Evolutionary conservation across 1,140 invertebrate genomes (phyloP), one percentile per base, ranked within the genome.

Genomic region (Brachionus sp.): DNA sequence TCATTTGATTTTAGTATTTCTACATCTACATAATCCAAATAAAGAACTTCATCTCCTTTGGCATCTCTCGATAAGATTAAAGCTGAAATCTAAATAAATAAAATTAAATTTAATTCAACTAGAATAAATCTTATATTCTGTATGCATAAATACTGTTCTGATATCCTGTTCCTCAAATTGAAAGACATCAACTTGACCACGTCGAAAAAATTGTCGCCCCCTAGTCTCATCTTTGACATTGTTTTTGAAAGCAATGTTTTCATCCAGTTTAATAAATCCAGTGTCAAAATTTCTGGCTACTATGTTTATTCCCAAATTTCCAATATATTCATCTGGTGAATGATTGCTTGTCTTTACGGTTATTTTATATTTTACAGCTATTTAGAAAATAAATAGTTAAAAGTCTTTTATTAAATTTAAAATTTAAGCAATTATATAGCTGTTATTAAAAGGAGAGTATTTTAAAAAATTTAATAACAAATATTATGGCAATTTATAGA

Each of bases 81-180:
- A 3, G 77, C 77, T 33, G 77, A 80, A 12, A 80, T 66, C 77
- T 80, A 25, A 39, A 37, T 33, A 10, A 77, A 46, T 5, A n/a
- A n/a, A 77, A 12, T n/a, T 2, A 77, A 44, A 46, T 66, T 35
- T 13, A 13, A 33, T 66, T 7, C 0, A 29, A 29, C 3, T 29
- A 50, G 73, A 23, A 46, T 13, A 35, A 46, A n/a, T n/a, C n/a
- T n/a, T n/a, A n/a, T n/a, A n/a, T n/a, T n/a, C n/a, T n/a, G n/a
- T n/a, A n/a, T n/a, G n/a, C n/a, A n/a, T n/a, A 7, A 7, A 42
- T 80, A 80, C 77, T 66, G 77, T 80, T 80, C 62, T 80, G 5
- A 80, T 80, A 42, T 80, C 77, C n/a, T 80, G 77, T 42, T 80
- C 77, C 35, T 80, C 77, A 35, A 80, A 80, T 42, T 80, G 50